Evolutionary conservation across 2,113 vertebrate genomes (phyloP).

Genomic region (Pyrgilauda ruficollis): DNA sequence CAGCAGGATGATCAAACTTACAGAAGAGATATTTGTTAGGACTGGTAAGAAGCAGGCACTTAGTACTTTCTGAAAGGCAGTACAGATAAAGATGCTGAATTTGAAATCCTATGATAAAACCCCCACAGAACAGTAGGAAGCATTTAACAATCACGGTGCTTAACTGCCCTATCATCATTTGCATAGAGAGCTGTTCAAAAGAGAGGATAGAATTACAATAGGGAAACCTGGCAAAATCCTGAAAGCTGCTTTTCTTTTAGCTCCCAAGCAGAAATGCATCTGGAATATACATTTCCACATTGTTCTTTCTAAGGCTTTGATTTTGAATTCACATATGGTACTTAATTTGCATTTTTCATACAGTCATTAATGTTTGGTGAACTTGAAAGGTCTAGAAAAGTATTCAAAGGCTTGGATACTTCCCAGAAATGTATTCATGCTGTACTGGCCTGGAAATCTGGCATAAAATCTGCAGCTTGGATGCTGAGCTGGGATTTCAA

Average conservation of each 20-base stretch:
- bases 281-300: conserved; percentile 32
- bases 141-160: conserved; percentile 3
- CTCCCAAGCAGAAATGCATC: conserved; percentile 31
- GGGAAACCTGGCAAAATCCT: conserved; percentile 47
- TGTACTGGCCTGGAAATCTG: conserved; percentile 22
- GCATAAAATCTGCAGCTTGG: not conserved
- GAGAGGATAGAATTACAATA: conserved; percentile 11
- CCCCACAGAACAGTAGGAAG: not conserved
- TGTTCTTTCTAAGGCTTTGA: conserved; percentile 23
- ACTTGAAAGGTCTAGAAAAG: conserved; percentile 55
- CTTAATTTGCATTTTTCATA: conserved; percentile 56
- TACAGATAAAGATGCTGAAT: conserved; percentile 5
- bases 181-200: conserved; percentile 1
- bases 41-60: not conserved
- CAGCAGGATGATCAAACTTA: not conserved
- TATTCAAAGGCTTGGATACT: conserved; percentile 47
- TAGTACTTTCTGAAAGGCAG: not conserved
- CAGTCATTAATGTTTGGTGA: conserved; percentile 23
- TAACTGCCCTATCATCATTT: conserved; percentile 34
- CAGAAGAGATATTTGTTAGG: not conserved
- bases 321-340: conserved; percentile 52
- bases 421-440: conserved; percentile 41
- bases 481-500: conserved; percentile 6
- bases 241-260: conserved; percentile 17
- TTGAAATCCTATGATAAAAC: conserved; percentile 14